phyloP scores from a whole-genome alignment of 1,140 invertebrate genomes.

The Aphidius ervi region DNA sequence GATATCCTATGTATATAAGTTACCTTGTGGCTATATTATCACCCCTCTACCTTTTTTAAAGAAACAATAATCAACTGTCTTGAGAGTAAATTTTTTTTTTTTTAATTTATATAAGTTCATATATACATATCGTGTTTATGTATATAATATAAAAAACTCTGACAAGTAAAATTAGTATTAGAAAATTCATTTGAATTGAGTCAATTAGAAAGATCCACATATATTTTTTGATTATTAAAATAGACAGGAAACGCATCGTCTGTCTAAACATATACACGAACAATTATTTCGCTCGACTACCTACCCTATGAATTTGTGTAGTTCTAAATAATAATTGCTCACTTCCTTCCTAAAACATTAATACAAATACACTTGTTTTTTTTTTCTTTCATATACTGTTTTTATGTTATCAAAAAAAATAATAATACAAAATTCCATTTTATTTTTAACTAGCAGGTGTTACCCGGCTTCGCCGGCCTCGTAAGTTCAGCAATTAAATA shows the following conservation, averaged over 20 bases:
- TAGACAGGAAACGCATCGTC: constrained; percentile 11
- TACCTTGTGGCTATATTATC: too few relatives aligned
- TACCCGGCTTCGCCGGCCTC: too few relatives aligned
- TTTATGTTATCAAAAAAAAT: constrained; percentile 1
- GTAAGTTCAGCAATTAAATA: too few relatives aligned
- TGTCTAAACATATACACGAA: constrained; percentile 17
- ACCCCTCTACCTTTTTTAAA: too few relatives aligned
- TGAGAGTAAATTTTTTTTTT: too few relatives aligned
- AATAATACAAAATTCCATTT: background rate
- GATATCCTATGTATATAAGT: too few relatives aligned
- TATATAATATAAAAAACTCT: too few relatives aligned
- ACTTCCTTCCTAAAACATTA: constrained; percentile 12
- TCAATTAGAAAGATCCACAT: constrained; percentile 14
- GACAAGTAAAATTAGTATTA: background rate
- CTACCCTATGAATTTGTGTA: constrained; percentile 1
- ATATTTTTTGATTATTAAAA: background rate
- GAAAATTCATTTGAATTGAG: constrained; percentile 6
- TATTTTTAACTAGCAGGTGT: too few relatives aligned
- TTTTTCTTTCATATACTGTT: background rate
- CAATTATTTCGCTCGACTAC: constrained; percentile 12
- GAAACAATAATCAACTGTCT: too few relatives aligned
- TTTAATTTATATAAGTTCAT: too few relatives aligned
- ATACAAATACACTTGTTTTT: too few relatives aligned
- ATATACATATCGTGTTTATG: background rate
- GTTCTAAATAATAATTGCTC: constrained; percentile 13